phyloP scores from a whole-genome alignment of 2,113 vertebrate genomes.

The Pavo muticus region DNA sequence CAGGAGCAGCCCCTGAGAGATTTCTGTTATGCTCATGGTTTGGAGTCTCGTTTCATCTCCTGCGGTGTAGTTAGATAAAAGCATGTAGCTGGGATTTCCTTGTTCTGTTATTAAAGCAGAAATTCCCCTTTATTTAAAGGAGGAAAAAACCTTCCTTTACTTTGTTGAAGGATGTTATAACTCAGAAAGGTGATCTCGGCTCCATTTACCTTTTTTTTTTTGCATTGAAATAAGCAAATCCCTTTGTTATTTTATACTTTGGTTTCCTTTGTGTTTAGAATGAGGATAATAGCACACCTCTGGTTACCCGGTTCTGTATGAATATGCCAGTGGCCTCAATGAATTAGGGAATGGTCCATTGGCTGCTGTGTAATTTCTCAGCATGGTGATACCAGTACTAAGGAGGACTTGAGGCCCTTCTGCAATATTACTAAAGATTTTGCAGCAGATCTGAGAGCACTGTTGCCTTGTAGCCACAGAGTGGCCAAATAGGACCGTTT shows the following conservation, averaged over 20 bases:
- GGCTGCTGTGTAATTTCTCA: background rate
- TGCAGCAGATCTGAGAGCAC: accelerated
- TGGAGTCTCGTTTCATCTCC: conserved; percentile 20
- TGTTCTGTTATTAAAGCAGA: conserved; percentile 9
- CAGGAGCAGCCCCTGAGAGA: background rate
- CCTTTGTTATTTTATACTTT: background rate
- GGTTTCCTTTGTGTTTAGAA: background rate
- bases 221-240: background rate
- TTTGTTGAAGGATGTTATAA: background rate
- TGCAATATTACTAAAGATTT: background rate
- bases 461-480: background rate
- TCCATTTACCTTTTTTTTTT: background rate
- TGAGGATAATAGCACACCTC: background rate
- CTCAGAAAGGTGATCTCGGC: background rate
- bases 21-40: background rate
- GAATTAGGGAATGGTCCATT: background rate
- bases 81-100: conserved; percentile 23
- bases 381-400: accelerated
- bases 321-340: background rate
- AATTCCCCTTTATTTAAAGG: background rate
- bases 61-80: background rate
- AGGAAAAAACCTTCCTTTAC: background rate
- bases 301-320: background rate
- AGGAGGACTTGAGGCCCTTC: background rate
- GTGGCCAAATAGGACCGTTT: accelerated